Percentiles rank a stretch among this genome's conserved stretches.
Evolutionary conservation across 2,797 vertebrate genomes (phyloP).

Genomic region (Siniperca undulata): DNA sequence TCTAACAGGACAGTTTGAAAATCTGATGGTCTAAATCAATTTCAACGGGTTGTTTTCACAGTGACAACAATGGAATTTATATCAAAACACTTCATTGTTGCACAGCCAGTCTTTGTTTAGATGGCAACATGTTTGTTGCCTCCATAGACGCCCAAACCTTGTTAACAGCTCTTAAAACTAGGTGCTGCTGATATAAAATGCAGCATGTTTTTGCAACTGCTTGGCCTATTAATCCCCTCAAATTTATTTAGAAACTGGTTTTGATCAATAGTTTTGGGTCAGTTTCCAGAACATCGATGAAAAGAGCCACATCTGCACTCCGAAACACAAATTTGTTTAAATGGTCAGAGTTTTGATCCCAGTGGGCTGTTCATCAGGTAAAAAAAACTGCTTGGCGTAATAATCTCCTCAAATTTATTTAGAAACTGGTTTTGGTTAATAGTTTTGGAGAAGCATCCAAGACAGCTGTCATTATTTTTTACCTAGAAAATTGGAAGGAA

Average conservation of each 20-base stretch:
- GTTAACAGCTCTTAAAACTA: background rate
- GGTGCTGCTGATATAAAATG: background rate
- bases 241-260: background rate
- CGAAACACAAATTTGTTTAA: background rate
- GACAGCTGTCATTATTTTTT: background rate
- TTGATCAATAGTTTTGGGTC: background rate
- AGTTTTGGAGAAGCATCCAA: background rate
- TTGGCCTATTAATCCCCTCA: background rate
- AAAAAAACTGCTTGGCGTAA: background rate
- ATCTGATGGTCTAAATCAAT: background rate
- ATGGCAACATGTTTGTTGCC: background rate
- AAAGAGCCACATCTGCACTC: background rate
- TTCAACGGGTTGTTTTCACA: background rate
- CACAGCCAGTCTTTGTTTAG: background rate
- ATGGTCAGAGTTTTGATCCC: background rate
- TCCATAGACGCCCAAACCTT: background rate
- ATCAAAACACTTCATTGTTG: background rate
- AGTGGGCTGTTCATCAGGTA: background rate
- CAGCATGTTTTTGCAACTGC: background rate
- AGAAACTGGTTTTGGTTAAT: constrained; percentile 3
- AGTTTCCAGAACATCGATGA: background rate
- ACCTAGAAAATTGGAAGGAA: background rate
- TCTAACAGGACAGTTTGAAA: background rate
- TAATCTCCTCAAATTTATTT: background rate
- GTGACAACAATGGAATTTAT: background rate